Percentiles rank a stretch among this genome's conserved stretches.
These are phyloP conservation scores for Sepiola atlantica DNA, from an alignment of 2,888 invertebrate species.

Conservation along the genomic window DNA sequence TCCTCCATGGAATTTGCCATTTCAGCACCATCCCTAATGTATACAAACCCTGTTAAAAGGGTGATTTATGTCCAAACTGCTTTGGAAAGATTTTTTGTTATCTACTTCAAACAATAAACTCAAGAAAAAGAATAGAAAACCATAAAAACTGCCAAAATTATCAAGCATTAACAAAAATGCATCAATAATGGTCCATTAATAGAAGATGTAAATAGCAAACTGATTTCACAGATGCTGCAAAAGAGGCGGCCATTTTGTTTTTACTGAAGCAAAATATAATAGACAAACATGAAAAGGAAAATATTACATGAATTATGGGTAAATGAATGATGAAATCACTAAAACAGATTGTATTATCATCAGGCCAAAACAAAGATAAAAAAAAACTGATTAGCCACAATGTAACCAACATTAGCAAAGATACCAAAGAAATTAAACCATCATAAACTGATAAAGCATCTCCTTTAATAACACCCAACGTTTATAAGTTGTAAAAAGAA, in stretches of 20 bases:
- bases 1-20: no score
- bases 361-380: background rate
- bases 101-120: background rate
- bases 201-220: background rate
- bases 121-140: background rate
- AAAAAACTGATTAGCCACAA: background rate
- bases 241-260: background rate
- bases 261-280: background rate
- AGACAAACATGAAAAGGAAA: background rate
- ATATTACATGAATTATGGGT: background rate
- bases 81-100: no score
- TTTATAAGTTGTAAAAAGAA: no score
- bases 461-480: no score
- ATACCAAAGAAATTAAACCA: no score
- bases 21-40: no score
- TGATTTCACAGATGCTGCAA: background rate
- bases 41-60: background rate
- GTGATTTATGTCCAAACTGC: background rate
- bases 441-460: no score
- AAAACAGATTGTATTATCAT: background rate
- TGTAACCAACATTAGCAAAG: background rate
- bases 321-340: background rate
- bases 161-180: background rate
- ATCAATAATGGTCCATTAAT: background rate
- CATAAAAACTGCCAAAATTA: background rate